Evolutionary conservation across 2,113 vertebrate species (phyloP).

Genomic region (Lepus europaeus): DNA sequence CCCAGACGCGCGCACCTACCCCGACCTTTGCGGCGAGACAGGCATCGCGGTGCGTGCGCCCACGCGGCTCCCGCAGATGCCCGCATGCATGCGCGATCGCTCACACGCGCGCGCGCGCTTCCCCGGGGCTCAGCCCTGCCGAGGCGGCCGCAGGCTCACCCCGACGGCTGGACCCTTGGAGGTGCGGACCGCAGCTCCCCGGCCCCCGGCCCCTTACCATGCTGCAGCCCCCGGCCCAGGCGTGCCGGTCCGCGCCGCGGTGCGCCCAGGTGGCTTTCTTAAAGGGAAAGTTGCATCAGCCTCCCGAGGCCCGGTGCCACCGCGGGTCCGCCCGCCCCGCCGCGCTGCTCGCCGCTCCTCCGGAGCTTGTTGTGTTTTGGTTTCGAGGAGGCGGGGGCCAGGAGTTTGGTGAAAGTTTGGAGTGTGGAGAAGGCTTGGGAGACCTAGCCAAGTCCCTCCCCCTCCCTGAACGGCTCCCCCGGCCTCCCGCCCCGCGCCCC

Average conservation of each 20-base stretch:
- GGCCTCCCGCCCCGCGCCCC: slow-evolving; percentile 45
- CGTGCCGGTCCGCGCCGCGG: slow-evolving; percentile 73
- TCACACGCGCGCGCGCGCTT: slow-evolving; percentile 19
- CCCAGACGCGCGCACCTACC: slow-evolving; percentile 80
- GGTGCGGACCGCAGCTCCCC: slow-evolving; percentile 9
- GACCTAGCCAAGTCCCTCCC: slow-evolving; percentile 84
- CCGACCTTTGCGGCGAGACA: slow-evolving; percentile 73
- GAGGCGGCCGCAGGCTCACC: background rate
- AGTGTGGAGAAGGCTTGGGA: slow-evolving; percentile 76
- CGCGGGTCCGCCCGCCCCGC: slow-evolving; percentile 72
- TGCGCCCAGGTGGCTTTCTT: slow-evolving; percentile 84
- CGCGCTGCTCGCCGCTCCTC: slow-evolving; percentile 59
- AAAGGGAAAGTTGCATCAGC: slow-evolving; percentile 86
- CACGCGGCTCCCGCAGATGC: slow-evolving; percentile 70
- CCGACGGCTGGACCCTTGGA: background rate
- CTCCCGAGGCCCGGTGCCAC: slow-evolving; percentile 67
- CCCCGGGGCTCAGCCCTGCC: slow-evolving; percentile 50
- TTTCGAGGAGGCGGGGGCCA: slow-evolving; percentile 80
- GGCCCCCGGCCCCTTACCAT: slow-evolving; percentile 72
- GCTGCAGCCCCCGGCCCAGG: slow-evolving; percentile 80
- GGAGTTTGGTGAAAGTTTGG: slow-evolving; percentile 85
- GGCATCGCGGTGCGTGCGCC: slow-evolving; percentile 67
- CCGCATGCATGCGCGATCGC: slow-evolving; percentile 61
- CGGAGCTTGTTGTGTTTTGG: slow-evolving; percentile 81
- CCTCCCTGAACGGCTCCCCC: slow-evolving; percentile 64